Percentiles rank a stretch among this genome's conserved stretches.
Evolutionary conservation across 2,888 invertebrate species (phyloP).

Genomic region (Ptychoptera contaminata): DNA sequence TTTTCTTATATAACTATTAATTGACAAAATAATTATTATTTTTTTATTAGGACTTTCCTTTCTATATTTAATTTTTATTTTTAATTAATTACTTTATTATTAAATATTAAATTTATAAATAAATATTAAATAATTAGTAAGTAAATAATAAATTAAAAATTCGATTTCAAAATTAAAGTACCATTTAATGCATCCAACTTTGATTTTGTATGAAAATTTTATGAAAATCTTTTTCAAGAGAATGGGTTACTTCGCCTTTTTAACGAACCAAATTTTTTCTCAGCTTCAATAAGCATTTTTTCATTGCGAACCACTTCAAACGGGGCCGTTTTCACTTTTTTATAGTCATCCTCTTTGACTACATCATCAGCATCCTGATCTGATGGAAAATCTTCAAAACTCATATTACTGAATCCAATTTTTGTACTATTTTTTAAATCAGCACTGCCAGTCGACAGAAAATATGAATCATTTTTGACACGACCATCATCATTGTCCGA

Average conservation of each 20-base stretch:
- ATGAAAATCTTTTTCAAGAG: slow-evolving; percentile 26
- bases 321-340: slow-evolving; percentile 33
- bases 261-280: slow-evolving; percentile 33
- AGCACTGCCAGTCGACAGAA: slow-evolving; percentile 20
- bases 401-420: slow-evolving; percentile 56
- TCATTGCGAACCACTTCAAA: slow-evolving; percentile 46
- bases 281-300: slow-evolving; percentile 31
- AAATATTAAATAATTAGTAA: not conserved
- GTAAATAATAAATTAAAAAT: not conserved
- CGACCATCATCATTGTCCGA: not conserved
- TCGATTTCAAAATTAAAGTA: not conserved
- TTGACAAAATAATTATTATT: too few species aligned
- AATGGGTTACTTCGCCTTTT: slow-evolving; percentile 38
- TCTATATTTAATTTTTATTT: not conserved
- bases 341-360: slow-evolving; percentile 17
- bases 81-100: not conserved
- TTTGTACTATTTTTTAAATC: slow-evolving; percentile 29
- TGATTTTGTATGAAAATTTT: not conserved
- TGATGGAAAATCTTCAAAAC: slow-evolving; percentile 56
- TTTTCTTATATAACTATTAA: too few species aligned
- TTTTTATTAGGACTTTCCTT: not conserved
- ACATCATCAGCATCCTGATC: slow-evolving; percentile 34
- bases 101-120: too few species aligned
- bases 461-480: slow-evolving; percentile 15
- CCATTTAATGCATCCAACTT: not conserved